Evolutionary conservation across 2,113 vertebrate species (phyloP).

Genomic region (Campylomormyrus numenius): DNA sequence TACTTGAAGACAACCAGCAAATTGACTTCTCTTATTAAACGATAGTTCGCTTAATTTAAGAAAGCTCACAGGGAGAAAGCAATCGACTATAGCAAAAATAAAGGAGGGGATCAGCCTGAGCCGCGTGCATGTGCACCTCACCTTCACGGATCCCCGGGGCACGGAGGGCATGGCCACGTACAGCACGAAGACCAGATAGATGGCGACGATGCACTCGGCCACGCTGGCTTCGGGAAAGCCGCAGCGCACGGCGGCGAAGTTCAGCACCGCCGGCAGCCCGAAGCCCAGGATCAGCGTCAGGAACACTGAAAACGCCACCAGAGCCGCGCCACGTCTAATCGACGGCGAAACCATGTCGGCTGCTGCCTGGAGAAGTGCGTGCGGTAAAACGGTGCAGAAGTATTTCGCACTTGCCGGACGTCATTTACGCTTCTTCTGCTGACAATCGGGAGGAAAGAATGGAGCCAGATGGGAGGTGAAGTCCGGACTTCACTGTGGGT

Average conservation of each 20-base stretch:
- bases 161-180: constrained; percentile 56
- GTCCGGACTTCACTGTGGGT: background rate
- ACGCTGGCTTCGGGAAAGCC: constrained; percentile 56
- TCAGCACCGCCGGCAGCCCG: constrained; percentile 55
- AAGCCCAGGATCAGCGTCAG: constrained; percentile 61
- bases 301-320: constrained; percentile 50
- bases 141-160: constrained; percentile 61
- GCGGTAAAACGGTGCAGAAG: background rate
- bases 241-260: constrained; percentile 33
- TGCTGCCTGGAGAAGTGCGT: too few species aligned
- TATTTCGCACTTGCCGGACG: background rate
- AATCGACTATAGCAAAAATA: background rate
- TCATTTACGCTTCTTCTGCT: background rate
- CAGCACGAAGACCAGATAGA: constrained; percentile 58
- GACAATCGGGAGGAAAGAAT: background rate
- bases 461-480: background rate
- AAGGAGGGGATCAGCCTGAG: background rate
- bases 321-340: constrained; percentile 19
- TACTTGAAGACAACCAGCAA: background rate
- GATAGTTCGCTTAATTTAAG: background rate
- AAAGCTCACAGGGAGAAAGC: background rate
- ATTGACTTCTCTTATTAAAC: background rate
- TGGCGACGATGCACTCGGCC: constrained; percentile 55
- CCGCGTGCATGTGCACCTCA: constrained; percentile 36
- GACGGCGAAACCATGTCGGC: constrained; percentile 50